Percentiles rank a stretch among this genome's conserved stretches.
These are phyloP conservation scores for Sturnus vulgaris DNA, from an alignment of 2,113 vertebrate genomes.

Conservation along the genomic window DNA sequence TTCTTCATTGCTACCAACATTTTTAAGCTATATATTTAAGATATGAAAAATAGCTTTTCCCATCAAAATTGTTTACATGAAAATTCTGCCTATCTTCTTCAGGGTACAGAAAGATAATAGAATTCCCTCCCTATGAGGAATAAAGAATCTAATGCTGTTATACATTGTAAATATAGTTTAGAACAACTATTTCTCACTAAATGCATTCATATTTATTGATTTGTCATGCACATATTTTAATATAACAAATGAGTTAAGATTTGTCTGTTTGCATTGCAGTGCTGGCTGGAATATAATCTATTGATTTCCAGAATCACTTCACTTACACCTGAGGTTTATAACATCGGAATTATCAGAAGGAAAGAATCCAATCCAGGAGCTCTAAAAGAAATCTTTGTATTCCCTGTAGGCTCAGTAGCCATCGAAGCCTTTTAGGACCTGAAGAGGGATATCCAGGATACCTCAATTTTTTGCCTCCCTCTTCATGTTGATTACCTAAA, in stretches of 20 bases:
- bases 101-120: neutral
- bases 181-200: neutral
- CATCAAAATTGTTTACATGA: conserved; percentile 4
- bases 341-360: neutral
- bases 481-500: neutral
- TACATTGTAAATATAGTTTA: neutral
- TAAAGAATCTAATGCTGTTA: neutral
- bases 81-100: neutral
- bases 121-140: neutral
- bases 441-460: neutral
- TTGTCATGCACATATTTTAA: conserved; percentile 30
- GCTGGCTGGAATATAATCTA: neutral
- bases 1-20: neutral
- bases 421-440: neutral
- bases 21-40: neutral
- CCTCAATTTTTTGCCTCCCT: neutral
- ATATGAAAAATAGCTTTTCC: neutral
- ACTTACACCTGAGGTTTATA: neutral
- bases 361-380: neutral
- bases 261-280: neutral
- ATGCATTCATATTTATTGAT: neutral
- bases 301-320: neutral
- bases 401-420: neutral
- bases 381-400: neutral
- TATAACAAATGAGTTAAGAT: neutral